Conservation (phyloP, 2,888 invertebrate genomes). For the Diarsia brunnea region DNA sequence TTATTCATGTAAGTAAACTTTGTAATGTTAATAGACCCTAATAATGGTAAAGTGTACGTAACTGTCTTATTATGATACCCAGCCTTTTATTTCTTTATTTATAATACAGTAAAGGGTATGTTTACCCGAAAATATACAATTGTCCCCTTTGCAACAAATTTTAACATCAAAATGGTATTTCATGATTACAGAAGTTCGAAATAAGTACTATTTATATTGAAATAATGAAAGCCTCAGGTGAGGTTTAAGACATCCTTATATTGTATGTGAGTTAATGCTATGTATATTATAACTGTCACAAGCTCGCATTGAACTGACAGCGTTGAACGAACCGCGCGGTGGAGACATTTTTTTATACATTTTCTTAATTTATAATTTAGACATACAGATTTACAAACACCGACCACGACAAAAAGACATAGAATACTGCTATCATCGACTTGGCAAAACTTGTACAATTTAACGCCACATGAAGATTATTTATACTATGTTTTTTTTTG, state of each 20-base stretch:
- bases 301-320: slow-evolving; percentile 77
- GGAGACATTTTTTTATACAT: slow-evolving; percentile 54
- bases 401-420: slow-evolving; percentile 70
- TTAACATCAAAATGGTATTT: slow-evolving; percentile 86
- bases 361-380: slow-evolving; percentile 65
- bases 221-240: slow-evolving; percentile 84
- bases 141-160: slow-evolving; percentile 89
- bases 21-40: slow-evolving; percentile 50
- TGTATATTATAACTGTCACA: slow-evolving; percentile 78
- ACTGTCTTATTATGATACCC: slow-evolving; percentile 32
- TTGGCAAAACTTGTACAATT: slow-evolving; percentile 65
- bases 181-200: slow-evolving; percentile 87
- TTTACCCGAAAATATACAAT: slow-evolving; percentile 67
- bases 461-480: slow-evolving; percentile 65
- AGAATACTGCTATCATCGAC: slow-evolving; percentile 69
- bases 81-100: slow-evolving; percentile 24
- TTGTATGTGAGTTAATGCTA: slow-evolving; percentile 83
- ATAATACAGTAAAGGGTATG: slow-evolving; percentile 15
- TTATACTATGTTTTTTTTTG: slow-evolving; percentile 63
- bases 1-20: slow-evolving; percentile 37
- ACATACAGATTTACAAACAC: slow-evolving; percentile 70
- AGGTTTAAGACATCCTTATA: slow-evolving; percentile 81
- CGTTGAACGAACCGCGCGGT: slow-evolving; percentile 67
- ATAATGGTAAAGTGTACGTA: slow-evolving; percentile 29
- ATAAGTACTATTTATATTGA: slow-evolving; percentile 89